Conservation (phyloP, 2,113 vertebrate genomes). For the Picathartes gymnocephalus region DNA sequence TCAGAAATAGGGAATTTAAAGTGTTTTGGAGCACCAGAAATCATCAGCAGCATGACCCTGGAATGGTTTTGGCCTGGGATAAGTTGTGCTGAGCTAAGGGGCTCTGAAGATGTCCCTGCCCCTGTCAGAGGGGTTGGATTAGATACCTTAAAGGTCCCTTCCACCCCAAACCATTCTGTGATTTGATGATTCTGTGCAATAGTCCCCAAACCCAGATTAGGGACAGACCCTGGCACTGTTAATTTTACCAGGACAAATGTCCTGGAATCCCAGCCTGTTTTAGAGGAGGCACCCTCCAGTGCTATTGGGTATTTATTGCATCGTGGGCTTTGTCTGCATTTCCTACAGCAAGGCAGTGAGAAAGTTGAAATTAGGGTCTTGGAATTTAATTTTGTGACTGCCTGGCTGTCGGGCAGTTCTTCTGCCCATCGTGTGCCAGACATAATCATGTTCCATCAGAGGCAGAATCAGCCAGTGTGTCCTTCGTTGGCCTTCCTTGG, state of each 20-base stretch:
- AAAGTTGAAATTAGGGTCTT: constrained; percentile 10
- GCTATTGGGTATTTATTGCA: background rate
- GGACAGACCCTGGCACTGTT: background rate
- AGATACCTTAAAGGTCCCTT: background rate
- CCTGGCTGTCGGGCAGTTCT: constrained; percentile 1
- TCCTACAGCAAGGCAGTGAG: background rate
- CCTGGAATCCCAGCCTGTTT: background rate
- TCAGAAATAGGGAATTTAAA: background rate
- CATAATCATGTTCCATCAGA: constrained; percentile 8
- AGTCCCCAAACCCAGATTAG: background rate
- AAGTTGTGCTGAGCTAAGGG: background rate
- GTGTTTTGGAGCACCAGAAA: background rate
- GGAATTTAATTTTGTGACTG: constrained; percentile 31
- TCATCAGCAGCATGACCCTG: background rate
- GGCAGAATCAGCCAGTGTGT: background rate
- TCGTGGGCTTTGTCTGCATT: background rate
- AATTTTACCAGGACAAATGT: background rate
- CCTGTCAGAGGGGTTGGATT: background rate
- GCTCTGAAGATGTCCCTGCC: background rate
- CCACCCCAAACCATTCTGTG: background rate
- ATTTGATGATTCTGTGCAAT: background rate
- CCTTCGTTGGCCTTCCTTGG: background rate
- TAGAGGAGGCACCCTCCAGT: background rate
- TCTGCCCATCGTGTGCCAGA: background rate
- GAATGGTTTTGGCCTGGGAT: background rate